Evolutionary conservation across 2,888 invertebrate species (phyloP), one percentile per base, ranked within the genome.

Genomic region (Fabriciana adippe): DNA sequence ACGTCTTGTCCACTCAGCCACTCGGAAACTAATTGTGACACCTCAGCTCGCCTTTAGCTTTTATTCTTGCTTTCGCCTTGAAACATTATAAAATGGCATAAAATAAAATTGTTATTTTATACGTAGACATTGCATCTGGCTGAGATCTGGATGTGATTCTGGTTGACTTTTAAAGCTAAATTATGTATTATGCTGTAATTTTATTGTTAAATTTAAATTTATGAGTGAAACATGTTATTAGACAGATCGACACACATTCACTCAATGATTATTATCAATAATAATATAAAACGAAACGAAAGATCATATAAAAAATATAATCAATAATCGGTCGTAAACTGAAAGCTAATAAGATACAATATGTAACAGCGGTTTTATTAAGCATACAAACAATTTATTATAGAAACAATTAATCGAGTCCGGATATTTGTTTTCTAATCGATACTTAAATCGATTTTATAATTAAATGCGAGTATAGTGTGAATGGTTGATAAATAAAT

Each of bases 401-500:
- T 53, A 73, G 74, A 71, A 71, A 75, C 71, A 74, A 75, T 75
- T 70, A 72, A 70, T 75, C 73, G 76, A 77, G 78, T 73, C 80
- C 81, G 84, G 79, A 82, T 87, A 84, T 88, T 87, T 85, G 86
- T 85, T 86, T 85, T 85, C 81, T 78, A 81, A 85, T 84, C 79
- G 82, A 86, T 87, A 87, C 82, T 77, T 77, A 75, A 75, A 77
- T 77, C 77, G 75, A 75, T 77, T 72, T 76, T 76, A 74, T 74
- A 78, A 87, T 87, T 84, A 85, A 82, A 83, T 79, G 79, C 80
- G 78, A 80, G 79, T 84, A 78, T 84, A 85, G 87, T 87, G 88
- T 89, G 88, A 88, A 89, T 82, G 81, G 82, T 80, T 77, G 78
- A 81, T 77, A 86, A 86, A 85, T 81, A 86, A 86, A 87, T 89